phyloP scores from a whole-genome alignment of 35 echinoderm and acorn worm genomes.

The Apostichopus parvimensis region DNA sequence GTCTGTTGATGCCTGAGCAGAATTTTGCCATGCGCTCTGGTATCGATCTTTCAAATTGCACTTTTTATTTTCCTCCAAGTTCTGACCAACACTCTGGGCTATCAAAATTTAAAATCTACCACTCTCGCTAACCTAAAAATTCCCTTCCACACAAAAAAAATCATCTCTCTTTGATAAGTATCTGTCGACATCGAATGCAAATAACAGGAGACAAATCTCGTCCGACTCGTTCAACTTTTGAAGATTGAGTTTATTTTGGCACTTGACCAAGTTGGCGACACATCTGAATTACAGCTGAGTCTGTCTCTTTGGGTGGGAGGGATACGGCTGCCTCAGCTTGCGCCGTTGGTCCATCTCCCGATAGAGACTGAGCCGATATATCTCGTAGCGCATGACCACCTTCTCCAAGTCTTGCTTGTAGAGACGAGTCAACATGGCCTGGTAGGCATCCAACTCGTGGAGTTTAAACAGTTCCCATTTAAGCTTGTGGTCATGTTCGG shows the following conservation, averaged over 20 bases:
- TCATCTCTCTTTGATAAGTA: no score
- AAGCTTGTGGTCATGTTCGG: constrained; percentile 89
- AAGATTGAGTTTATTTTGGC: no score
- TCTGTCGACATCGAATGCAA: no score
- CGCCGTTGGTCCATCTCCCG: constrained; percentile 76
- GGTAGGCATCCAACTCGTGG: constrained; percentile 81
- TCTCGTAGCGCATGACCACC: constrained; percentile 96
- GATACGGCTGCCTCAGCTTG: constrained; percentile 17
- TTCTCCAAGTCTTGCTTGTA: constrained; percentile 83
- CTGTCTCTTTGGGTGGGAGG: constrained; percentile 16
- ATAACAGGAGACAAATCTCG: no score
- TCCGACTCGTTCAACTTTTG: no score
- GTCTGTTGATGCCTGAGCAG: neutral
- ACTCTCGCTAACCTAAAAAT: neutral
- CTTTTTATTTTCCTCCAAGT: neutral
- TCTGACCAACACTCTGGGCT: neutral
- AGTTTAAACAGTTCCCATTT: constrained; percentile 94
- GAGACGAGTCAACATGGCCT: constrained; percentile 85
- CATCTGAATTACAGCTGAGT: neutral
- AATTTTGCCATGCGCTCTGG: neutral
- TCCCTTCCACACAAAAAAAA: no score
- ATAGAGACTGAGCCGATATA: constrained; percentile 63
- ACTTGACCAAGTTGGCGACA: no score
- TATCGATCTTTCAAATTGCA: neutral
- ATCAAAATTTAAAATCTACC: neutral